Evolutionary conservation across 2,888 invertebrate genomes (phyloP).

Genomic region (Tridacna gigas): DNA sequence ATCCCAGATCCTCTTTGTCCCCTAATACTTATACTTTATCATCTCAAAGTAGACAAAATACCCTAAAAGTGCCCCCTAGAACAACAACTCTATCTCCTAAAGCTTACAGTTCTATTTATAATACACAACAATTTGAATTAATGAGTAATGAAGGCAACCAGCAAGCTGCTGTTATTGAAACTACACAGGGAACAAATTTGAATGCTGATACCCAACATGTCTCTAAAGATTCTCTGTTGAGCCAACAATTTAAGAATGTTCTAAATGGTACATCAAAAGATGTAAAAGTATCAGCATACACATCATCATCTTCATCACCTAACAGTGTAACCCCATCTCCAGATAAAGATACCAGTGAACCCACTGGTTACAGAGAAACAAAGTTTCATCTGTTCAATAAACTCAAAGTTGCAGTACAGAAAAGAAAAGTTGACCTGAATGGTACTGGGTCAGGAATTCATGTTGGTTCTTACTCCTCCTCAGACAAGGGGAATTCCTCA

Average conservation of each 20-base stretch:
- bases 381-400: constrained; percentile 27
- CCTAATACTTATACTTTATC: neutral
- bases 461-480: constrained; percentile 43
- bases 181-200: neutral
- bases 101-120: neutral
- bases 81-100: constrained; percentile 5
- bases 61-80: neutral
- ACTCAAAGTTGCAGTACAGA: constrained; percentile 43
- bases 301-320: constrained; percentile 18
- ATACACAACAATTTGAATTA: neutral
- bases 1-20: constrained; percentile 13
- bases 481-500: constrained; percentile 40
- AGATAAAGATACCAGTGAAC: neutral
- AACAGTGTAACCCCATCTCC: constrained; percentile 11
- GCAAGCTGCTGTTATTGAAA: neutral
- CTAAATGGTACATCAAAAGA: neutral
- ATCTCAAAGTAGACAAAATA: constrained; percentile 4
- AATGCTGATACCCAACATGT: neutral
- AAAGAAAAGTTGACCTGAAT: constrained; percentile 7
- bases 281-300: neutral
- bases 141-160: neutral
- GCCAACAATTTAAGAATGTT: neutral
- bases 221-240: neutral
- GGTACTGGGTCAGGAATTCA: constrained; percentile 29
- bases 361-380: neutral